Evolutionary conservation across 1,140 invertebrate species (phyloP).

Genomic region (Psilanteris sp.): DNA sequence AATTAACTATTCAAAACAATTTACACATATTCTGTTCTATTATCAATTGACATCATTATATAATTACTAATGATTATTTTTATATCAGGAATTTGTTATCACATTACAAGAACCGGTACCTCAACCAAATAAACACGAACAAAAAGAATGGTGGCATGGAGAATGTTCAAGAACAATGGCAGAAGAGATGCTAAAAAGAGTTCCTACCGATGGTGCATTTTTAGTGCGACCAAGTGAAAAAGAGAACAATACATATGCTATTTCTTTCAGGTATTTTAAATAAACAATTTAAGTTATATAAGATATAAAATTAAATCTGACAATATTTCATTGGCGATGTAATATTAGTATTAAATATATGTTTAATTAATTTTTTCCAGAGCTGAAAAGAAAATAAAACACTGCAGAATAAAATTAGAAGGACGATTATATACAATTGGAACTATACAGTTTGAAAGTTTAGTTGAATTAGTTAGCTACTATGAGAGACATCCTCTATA

Average conservation of each 20-base stretch:
- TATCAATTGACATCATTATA: neutral
- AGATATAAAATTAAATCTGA: too few relatives aligned
- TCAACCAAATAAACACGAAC: conserved; percentile 95
- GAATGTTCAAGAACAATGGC: conserved; percentile 89
- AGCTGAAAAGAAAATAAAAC: conserved; percentile 95
- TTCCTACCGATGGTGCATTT: conserved; percentile 94
- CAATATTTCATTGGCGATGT: too few relatives aligned
- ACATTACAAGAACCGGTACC: conserved; percentile 94
- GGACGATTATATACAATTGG: conserved; percentile 94
- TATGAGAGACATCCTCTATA: conserved; percentile 95
- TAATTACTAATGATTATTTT: neutral
- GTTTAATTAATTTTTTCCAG: too few relatives aligned
- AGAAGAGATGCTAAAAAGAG: conserved; percentile 91
- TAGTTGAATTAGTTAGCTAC: conserved; percentile 94
- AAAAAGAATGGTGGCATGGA: conserved; percentile 96
- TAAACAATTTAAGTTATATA: too few relatives aligned
- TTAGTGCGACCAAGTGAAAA: conserved; percentile 93
- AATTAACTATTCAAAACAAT: neutral
- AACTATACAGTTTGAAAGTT: conserved; percentile 93
- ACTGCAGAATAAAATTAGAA: conserved; percentile 95
- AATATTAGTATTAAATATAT: too few relatives aligned
- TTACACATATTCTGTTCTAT: neutral
- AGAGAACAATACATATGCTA: conserved; percentile 92
- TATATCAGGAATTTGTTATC: conserved; percentile 88
- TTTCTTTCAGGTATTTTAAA: conserved; percentile 90